Percentiles rank a stretch among this genome's conserved stretches.
Evolutionary conservation across 2,113 vertebrate species (phyloP).

Genomic region (Oenanthe oenanthe): DNA sequence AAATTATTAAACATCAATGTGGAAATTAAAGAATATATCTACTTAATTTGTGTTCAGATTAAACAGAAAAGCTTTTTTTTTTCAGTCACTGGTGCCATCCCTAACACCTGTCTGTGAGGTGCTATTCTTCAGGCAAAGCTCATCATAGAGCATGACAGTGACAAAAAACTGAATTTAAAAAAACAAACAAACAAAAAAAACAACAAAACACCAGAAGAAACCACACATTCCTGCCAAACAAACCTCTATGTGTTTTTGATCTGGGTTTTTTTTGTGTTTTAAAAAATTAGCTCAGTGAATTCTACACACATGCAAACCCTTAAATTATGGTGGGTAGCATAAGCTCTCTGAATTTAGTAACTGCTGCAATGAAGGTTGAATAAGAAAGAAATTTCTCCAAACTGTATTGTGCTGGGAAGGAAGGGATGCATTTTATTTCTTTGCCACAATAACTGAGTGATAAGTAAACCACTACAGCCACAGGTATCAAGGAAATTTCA

Average conservation of each 20-base stretch:
- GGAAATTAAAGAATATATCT: neutral
- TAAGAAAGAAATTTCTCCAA: neutral
- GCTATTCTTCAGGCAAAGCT: neutral
- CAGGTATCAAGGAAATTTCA: neutral
- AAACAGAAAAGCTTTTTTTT: neutral
- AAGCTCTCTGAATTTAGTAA: neutral
- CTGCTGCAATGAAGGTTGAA: neutral
- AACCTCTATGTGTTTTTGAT: rapidly evolving
- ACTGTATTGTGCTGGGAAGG: neutral
- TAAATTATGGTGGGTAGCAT: neutral
- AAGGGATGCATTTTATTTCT: neutral
- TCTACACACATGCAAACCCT: neutral
- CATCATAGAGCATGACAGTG: neutral
- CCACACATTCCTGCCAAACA: neutral
- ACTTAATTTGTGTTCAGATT: neutral
- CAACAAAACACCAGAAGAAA: neutral
- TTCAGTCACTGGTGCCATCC: neutral
- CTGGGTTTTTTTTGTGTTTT: neutral
- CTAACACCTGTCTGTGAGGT: neutral
- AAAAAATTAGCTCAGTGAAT: neutral
- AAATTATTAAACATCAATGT: neutral
- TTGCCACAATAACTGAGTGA: neutral
- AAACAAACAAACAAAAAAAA: too few species aligned
- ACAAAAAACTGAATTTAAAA: neutral
- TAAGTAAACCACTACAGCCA: neutral